phyloP scores from a whole-genome alignment of 2,888 invertebrate species.

The Teinopalpus imperialis region DNA sequence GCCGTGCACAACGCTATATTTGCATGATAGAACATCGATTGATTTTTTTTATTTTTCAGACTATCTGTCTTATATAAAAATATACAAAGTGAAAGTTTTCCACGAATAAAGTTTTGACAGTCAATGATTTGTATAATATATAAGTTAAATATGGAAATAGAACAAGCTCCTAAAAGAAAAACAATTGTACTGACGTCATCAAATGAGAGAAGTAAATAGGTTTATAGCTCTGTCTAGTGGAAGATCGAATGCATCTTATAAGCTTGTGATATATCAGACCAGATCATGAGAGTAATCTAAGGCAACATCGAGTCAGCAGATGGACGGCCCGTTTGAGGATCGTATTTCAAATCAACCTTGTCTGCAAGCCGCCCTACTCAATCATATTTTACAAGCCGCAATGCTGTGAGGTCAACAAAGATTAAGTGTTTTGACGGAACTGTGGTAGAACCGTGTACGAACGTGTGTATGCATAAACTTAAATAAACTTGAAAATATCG shows the following conservation, averaged over 20 bases:
- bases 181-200: background rate
- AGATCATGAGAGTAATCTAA: conserved; percentile 22
- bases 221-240: background rate
- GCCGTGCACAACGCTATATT: background rate
- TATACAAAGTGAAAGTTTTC: no score
- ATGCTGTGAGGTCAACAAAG: conserved; percentile 23
- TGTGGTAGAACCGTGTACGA: no score
- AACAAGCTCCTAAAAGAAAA: background rate
- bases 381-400: conserved; percentile 35
- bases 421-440: conserved; percentile 12
- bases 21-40: background rate
- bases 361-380: conserved; percentile 37
- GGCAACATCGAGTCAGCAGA: conserved; percentile 37
- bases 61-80: no score
- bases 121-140: no score
- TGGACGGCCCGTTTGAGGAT: conserved; percentile 37
- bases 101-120: no score
- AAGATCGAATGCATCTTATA: conserved; percentile 13
- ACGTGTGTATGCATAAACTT: no score
- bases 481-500: no score
- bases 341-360: conserved; percentile 40
- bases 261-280: conserved; percentile 15
- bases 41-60: no score
- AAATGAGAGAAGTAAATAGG: background rate
- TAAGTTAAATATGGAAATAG: background rate